phyloP scores from a whole-genome alignment of 1,140 invertebrate genomes.

The Diploscapter pachys region DNA sequence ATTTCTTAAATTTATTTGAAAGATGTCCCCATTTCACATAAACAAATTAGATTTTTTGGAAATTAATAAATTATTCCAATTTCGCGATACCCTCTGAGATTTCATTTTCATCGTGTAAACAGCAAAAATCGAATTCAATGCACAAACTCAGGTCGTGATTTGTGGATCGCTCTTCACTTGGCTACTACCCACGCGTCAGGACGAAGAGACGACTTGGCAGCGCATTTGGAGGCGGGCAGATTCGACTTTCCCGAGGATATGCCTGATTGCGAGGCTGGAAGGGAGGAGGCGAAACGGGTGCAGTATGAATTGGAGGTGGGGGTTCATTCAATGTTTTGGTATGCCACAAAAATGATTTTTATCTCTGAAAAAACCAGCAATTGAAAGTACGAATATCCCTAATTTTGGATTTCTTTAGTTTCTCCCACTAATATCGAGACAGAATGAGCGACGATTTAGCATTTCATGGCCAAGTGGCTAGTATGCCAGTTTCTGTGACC shows the following conservation, averaged over 20 bases:
- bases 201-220: slow-evolving; percentile 27
- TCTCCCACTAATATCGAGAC: too few species aligned
- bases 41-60: too few species aligned
- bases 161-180: slow-evolving; percentile 38
- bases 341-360: too few species aligned
- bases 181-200: slow-evolving; percentile 35
- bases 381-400: too few species aligned
- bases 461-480: slow-evolving; percentile 6
- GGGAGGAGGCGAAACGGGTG: slow-evolving; percentile 5
- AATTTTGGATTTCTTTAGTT: too few species aligned
- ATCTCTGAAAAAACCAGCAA: too few species aligned
- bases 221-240: slow-evolving; percentile 27
- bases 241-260: slow-evolving; percentile 31
- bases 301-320: slow-evolving; percentile 19
- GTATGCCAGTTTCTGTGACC: neutral
- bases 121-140: neutral
- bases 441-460: neutral
- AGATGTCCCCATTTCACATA: neutral
- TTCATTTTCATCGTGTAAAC: neutral
- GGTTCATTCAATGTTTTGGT: too few species aligned
- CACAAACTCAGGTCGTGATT: slow-evolving; percentile 17
- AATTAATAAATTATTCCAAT: neutral
- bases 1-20: slow-evolving; percentile 1
- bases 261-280: slow-evolving; percentile 31
- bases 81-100: neutral